phyloP scores from a whole-genome alignment of 2,888 invertebrate genomes.

The Pristionchus japonicus region DNA sequence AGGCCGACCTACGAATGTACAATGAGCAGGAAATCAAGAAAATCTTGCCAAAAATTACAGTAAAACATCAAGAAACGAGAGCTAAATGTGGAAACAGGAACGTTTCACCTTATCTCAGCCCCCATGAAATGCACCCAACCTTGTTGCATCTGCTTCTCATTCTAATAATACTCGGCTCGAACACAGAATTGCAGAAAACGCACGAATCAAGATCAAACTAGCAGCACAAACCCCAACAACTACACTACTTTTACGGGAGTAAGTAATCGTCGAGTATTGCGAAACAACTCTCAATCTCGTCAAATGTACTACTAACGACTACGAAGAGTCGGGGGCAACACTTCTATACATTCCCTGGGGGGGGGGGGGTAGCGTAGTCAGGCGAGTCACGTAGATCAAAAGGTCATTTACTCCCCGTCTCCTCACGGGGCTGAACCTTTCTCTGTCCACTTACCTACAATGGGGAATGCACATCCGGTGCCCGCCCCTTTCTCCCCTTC shows the following conservation, averaged over 20 bases:
- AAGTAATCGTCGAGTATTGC: background rate
- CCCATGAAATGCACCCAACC: background rate
- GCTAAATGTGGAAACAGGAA: background rate
- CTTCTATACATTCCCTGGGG: background rate
- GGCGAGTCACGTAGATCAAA: background rate
- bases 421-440: background rate
- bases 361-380: background rate
- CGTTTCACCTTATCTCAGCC: background rate
- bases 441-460: slow-evolving; percentile 23
- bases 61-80: background rate
- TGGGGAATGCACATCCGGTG: slow-evolving; percentile 30
- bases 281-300: background rate
- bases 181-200: background rate
- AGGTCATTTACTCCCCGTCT: background rate
- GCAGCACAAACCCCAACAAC: background rate
- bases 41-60: background rate
- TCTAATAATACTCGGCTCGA: background rate
- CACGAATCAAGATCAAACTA: background rate
- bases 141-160: background rate
- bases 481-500: background rate
- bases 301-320: background rate
- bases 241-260: background rate
- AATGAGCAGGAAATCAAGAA: background rate
- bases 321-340: background rate
- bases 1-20: background rate